A percentile compares a stretch with the other conserved stretches of the same genome.
Evolutionary conservation across 2,888 invertebrate genomes (phyloP).

Genomic region (Oscheius sp.): DNA sequence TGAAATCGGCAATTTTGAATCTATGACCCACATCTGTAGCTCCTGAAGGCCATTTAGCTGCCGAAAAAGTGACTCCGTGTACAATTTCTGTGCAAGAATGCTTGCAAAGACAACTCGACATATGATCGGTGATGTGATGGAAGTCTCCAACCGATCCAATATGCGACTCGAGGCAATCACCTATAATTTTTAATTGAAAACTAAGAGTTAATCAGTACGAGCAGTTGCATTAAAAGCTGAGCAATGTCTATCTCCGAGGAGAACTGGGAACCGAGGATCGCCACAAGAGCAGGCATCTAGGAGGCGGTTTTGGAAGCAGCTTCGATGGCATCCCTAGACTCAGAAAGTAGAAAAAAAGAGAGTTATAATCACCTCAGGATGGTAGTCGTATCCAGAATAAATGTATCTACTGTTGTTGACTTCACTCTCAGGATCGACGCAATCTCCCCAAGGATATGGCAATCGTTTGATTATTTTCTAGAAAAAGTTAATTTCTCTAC

Average conservation of each 20-base stretch:
- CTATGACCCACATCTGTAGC: conserved; percentile 53
- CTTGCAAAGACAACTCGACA: conserved; percentile 54
- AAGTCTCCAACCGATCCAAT: conserved; percentile 55
- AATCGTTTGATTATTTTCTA: conserved; percentile 56
- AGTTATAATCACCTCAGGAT: conserved; percentile 41
- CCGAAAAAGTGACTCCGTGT: conserved; percentile 55
- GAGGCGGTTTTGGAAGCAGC: conserved; percentile 56
- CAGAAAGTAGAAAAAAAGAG: not conserved
- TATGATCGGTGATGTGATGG: conserved; percentile 55
- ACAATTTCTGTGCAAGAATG: conserved; percentile 52
- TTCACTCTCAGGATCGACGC: conserved; percentile 41
- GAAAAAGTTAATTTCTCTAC: conserved; percentile 23
- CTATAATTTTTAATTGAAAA: conserved; percentile 24
- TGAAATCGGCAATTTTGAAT: not conserved
- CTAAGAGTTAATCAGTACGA: conserved; percentile 31
- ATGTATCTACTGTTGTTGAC: conserved; percentile 36
- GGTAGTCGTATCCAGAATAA: conserved; percentile 53
- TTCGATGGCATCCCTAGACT: conserved; percentile 55
- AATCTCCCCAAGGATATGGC: conserved; percentile 53
- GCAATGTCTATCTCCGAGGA: conserved; percentile 42
- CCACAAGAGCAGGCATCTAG: conserved; percentile 56
- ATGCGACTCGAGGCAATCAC: conserved; percentile 51
- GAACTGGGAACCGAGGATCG: conserved; percentile 57
- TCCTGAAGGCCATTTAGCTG: conserved; percentile 60
- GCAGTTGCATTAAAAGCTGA: conserved; percentile 58